Base-by-base conservation (phyloP, 2,113 vertebrate species). In the Nerophis lumbriciformis region DNA sequence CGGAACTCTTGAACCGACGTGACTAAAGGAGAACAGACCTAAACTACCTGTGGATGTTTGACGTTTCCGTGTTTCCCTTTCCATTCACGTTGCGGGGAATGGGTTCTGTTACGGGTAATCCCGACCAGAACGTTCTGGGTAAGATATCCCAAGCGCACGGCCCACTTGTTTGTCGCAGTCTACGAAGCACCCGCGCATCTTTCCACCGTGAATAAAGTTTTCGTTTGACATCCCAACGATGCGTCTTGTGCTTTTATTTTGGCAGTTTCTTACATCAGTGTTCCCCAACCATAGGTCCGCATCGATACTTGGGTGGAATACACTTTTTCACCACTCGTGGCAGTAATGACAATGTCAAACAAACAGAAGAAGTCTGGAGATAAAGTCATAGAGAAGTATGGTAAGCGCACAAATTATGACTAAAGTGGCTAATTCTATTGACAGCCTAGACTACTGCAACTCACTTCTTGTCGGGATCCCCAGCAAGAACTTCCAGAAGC, bases 121-220 rank as follows among this genome's bases (percentile, higher is more conserved):
- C 68, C 50, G 68, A 71, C 60, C 21, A 45, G 73, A 78, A 78
- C 64, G 67, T 84, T 88, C 79, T 83, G 84, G 80, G 82, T 82
- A 84, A 67, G 59, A 71, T 57, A 65, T 67, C 59, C 73, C 36
- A 66, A 65, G 62, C 37, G 63, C 71, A 57, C 55, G 59, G 59
- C 67, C 77, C 66, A 69, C 68, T 64, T 4, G 57, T 85, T 78
- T 70, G 68, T 88, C 79, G 86, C 73, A 45, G 55, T 87, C 75
- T 63, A 61, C 70, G 69, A 28, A 69, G 66, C 82, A 82, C 75
- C 7, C 55, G 65, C 73, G 75, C 42, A 15, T 83, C 71, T 82
- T 74, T 83, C 78, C 79, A 67, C 76, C 65, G 69, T 79, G 66
- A 91, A 90, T 90, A 90, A 91, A 91, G 48, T 80, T 85, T 85